phyloP scores from a whole-genome alignment of 2,888 invertebrate species.

The Cryptus viduatorius region DNA sequence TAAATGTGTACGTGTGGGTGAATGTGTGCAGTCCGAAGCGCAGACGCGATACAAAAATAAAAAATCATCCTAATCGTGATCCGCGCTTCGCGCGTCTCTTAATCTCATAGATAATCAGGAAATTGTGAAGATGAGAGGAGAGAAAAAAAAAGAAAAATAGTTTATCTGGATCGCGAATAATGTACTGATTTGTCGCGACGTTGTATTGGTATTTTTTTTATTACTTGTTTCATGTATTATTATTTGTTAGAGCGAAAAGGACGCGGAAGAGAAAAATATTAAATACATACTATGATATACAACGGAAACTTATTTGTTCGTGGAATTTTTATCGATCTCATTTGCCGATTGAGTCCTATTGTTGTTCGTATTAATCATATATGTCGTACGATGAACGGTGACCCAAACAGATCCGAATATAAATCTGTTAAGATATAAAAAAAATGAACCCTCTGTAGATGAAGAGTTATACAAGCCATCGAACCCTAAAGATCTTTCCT shows the following conservation, averaged over 20 bases:
- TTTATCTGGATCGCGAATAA: background rate
- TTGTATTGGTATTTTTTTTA: slow-evolving; percentile 47
- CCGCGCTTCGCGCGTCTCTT: background rate
- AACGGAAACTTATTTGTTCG: background rate
- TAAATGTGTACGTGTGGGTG: slow-evolving; percentile 9
- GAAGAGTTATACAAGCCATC: too few species aligned
- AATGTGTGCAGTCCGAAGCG: background rate
- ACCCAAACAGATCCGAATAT: background rate
- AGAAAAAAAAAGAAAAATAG: background rate
- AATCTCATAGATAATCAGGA: slow-evolving; percentile 16
- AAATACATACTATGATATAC: slow-evolving; percentile 42
- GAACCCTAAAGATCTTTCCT: too few species aligned
- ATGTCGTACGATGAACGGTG: background rate
- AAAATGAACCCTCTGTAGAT: background rate
- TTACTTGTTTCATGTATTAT: slow-evolving; percentile 60
- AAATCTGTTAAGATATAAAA: background rate
- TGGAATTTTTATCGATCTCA: background rate
- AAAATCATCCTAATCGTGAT: background rate
- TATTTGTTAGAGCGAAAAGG: slow-evolving; percentile 49
- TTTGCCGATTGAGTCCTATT: background rate
- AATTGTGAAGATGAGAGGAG: background rate
- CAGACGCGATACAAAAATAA: slow-evolving; percentile 16
- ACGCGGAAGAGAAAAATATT: slow-evolving; percentile 43
- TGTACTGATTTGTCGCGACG: slow-evolving; percentile 28
- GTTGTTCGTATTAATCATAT: background rate